Percentiles rank a stretch among this genome's conserved stretches.
phyloP scores from a whole-genome alignment of 2,797 vertebrate species.

The Streptopelia turtur region DNA sequence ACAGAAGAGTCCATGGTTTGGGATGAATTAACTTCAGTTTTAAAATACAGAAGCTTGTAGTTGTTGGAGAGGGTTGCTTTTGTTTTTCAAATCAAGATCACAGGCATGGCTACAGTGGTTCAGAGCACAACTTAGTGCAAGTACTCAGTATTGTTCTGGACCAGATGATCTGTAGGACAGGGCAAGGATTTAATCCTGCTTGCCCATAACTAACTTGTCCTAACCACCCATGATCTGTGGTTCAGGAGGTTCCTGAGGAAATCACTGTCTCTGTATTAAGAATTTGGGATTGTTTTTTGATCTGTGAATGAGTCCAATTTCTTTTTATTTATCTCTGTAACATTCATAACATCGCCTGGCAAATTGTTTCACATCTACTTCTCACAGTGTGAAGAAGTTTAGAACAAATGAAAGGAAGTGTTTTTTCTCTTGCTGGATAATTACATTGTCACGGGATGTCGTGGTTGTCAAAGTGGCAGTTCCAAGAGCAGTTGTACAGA shows the following conservation, averaged over 20 bases:
- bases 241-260: neutral
- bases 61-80: neutral
- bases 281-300: neutral
- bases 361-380: neutral
- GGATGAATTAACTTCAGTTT: neutral
- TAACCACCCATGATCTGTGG: neutral
- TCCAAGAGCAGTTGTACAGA: neutral
- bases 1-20: neutral
- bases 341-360: neutral
- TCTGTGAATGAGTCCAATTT: neutral
- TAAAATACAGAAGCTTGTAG: neutral
- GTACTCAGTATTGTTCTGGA: neutral
- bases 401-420: neutral
- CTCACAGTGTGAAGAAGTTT: neutral
- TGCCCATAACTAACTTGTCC: neutral
- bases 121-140: neutral
- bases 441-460: neutral
- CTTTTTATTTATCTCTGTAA: neutral
- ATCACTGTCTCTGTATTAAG: neutral
- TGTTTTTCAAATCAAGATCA: neutral
- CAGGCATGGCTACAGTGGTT: neutral
- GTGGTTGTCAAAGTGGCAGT: neutral
- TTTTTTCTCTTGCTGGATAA: neutral
- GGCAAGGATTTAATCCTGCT: neutral
- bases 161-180: neutral